These are phyloP conservation scores for Halcyon leucocephala DNA, from an alignment of 2,797 vertebrate genomes.

Conservation along the genomic window DNA sequence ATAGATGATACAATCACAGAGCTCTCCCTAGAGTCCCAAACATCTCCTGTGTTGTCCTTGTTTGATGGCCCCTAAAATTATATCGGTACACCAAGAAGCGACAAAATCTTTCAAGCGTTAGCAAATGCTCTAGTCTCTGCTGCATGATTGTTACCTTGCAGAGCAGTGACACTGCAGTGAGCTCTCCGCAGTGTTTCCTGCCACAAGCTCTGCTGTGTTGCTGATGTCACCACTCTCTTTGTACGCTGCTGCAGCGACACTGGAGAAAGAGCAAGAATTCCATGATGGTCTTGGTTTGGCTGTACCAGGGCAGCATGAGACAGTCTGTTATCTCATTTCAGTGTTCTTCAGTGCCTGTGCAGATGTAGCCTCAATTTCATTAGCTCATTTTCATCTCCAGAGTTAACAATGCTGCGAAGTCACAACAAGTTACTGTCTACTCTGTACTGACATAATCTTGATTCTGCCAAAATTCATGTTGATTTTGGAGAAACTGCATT, in stretches of 20 bases:
- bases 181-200: neutral
- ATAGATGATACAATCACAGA: neutral
- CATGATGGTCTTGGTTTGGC: neutral
- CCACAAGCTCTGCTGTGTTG: neutral
- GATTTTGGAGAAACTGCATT: neutral
- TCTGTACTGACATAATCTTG: neutral
- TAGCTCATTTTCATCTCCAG: neutral
- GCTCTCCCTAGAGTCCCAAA: neutral
- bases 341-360: neutral
- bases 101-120: neutral
- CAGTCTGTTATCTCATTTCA: neutral
- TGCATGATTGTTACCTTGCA: neutral
- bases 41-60: neutral
- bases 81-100: neutral
- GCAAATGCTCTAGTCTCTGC: neutral
- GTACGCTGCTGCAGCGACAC: neutral
- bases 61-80: neutral
- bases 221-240: rapidly evolving
- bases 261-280: neutral
- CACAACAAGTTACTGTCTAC: neutral
- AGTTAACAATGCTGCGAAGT: neutral
- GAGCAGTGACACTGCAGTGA: neutral
- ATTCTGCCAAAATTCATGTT: neutral
- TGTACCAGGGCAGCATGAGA: neutral
- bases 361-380: neutral